Base-by-base conservation (phyloP, 2,888 invertebrate species). In the Amitus sp. region DNA sequence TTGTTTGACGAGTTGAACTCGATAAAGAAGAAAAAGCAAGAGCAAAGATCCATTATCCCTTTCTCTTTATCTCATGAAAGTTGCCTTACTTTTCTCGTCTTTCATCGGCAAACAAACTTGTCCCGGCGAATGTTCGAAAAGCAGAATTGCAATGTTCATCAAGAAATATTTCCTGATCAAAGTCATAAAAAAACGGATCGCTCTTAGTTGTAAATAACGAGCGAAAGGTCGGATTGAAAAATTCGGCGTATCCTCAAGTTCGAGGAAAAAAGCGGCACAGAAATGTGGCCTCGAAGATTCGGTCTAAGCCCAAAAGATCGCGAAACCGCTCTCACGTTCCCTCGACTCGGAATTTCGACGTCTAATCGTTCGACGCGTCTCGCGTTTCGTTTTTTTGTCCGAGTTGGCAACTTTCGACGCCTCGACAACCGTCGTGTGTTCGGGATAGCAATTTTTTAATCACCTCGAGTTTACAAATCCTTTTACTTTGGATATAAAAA, bases 1-100 rank as follows among this genome's bases (percentile, higher is more conserved):
- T 55, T 52, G 55, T 63, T 63, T 63, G 58, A 63, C 63, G 52
- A 59, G 58, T 63, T 58, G 52, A 63, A 63, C 51, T 30, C 17
- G 20, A 46, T 59, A 52, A 63, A 50, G 52, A 59, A 52, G 34
- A 48, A 51, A 30, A n/a, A n/a, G n/a, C 30, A 50, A 54, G 49
- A 53, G 50, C 47, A 49, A 37, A 57, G 57, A 47, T 49, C 50
- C 62, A 58, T 62, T 62, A 62, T 57, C 34, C 50, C 47, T 52
- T 51, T 54, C 50, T 54, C 46, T 33, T 34, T 47, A 19, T 50
- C 45, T 12, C 50, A 47, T 34, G 23, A 60, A 64, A 64, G 60
- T 64, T 64, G n/a, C 46, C 46, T 43, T 43, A 23, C 23, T 7
- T 23, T 59, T 63, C 59, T 52, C 42, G 23, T 59, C 63, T 59